Base-by-base conservation (phyloP, 2,888 invertebrate species). In the Sphaerophoria taeniata region DNA sequence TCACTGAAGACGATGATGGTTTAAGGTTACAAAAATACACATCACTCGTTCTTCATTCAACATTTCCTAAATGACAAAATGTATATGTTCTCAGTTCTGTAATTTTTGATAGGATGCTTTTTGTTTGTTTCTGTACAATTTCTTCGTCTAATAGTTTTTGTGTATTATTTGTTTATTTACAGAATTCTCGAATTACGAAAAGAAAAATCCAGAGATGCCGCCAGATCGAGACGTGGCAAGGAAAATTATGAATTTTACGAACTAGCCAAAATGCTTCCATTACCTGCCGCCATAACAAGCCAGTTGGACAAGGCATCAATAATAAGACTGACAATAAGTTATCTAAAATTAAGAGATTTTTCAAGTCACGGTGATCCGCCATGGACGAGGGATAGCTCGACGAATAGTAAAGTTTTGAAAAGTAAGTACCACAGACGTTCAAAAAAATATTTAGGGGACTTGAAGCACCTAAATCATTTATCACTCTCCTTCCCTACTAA, bases 191-290 rank as follows among this genome's bases (percentile, higher is more conserved):
- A 98, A 93, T 93, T 98, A 84, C 95, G 98, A 87, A 98, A 98
- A 93, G 98, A 98, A 92, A 98, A 98, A 92, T 97, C 97, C 88
- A 93, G 98, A 89, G 98, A 98, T 92, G 98, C 98, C 55, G 98
- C 98, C 6, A 93, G 98, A 86, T 97, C 97, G 11, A 93, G 98
- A 70, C 94, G 98, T 49, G 98, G 98, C 83, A 98, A 98, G 90
- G 98, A 98, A 92, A 98, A 98, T 93, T 97, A 96, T 92, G 98
- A 98, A 93, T 98, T 98, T 93, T 98, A 98, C 93, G 98, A 98
- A 93, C 94, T 98, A 91, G 98, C 98, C 87, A 98, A 97, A 94
- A 98, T 96, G 98, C 94, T 96, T 92, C 98, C 97, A 36, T 94
- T 96, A 88, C 97, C 96, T 24, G 96, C 97, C 43, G 97, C 97